Percentiles rank a stretch among this genome's conserved stretches.
These are phyloP conservation scores for Pseudolaguvia tuberculata DNA, from an alignment of 2,113 vertebrate genomes.

Conservation along the genomic window DNA sequence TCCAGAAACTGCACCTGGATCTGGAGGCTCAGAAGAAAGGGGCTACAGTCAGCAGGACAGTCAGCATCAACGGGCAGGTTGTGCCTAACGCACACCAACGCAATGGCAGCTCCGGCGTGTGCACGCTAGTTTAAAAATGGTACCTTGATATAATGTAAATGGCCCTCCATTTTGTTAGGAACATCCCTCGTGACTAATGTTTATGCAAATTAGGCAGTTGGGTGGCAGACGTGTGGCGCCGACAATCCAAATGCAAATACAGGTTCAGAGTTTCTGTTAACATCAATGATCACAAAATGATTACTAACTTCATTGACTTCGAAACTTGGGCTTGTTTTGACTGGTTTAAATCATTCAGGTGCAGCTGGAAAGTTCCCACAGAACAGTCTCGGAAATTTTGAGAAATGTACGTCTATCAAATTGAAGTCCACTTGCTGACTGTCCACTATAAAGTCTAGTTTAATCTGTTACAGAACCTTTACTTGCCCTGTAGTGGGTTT, in stretches of 20 bases:
- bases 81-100: not conserved
- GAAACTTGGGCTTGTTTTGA: not conserved
- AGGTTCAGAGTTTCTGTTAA: not conserved
- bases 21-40: slow-evolving; percentile 17
- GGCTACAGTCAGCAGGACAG: not conserved
- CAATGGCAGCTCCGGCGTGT: slow-evolving; percentile 45
- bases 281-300: no score
- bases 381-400: not conserved
- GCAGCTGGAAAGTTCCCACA: not conserved
- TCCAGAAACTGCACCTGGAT: slow-evolving; percentile 38
- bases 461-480: not conserved
- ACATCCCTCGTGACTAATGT: not conserved
- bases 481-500: no score
- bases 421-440: not conserved
- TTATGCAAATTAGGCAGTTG: not conserved
- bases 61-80: slow-evolving; percentile 32
- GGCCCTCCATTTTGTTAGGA: not conserved
- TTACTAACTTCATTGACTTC: not conserved
- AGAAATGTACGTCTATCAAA: not conserved
- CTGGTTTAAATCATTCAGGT: not conserved
- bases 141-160: not conserved
- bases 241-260: not conserved
- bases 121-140: slow-evolving; percentile 48
- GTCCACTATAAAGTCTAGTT: not conserved
- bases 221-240: not conserved